phyloP scores from a whole-genome alignment of 1,140 invertebrate species.

The Acromyrmex echinatior region DNA sequence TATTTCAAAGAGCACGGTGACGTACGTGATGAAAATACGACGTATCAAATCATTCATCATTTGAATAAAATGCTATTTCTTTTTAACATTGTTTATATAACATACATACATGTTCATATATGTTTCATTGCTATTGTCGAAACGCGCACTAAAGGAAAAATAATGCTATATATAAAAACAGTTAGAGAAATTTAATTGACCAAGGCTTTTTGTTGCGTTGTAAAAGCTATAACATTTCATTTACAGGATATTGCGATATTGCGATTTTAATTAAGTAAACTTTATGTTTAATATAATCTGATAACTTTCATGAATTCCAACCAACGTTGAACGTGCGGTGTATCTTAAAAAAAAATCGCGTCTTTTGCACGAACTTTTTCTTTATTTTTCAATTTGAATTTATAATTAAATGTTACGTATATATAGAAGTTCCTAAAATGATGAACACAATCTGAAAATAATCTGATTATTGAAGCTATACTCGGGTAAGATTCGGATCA shows the following conservation, averaged over 20 bases:
- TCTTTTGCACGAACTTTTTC: not conserved
- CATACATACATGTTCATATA: too few species aligned
- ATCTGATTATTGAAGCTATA: not conserved
- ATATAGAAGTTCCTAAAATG: not conserved
- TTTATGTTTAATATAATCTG: constrained; percentile 13
- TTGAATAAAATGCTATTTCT: not conserved
- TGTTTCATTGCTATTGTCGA: not conserved
- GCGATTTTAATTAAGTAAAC: constrained; percentile 29
- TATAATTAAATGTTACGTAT: not conserved
- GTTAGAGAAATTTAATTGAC: not conserved
- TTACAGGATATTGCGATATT: not conserved
- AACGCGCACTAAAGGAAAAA: too few species aligned
- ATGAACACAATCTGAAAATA: not conserved
- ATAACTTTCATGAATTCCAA: constrained; percentile 9
- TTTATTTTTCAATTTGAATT: not conserved
- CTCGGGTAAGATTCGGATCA: not conserved
- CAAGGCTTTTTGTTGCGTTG: not conserved
- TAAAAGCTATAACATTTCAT: constrained; percentile 6
- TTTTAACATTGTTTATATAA: not conserved
- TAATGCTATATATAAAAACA: not conserved
- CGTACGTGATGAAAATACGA: not conserved
- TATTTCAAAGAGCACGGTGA: not conserved
- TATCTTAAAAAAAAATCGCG: not conserved
- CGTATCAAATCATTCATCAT: not conserved
- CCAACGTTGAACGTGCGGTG: not conserved